phyloP scores from a whole-genome alignment of 2,113 vertebrate genomes.

The Caracal caracal region DNA sequence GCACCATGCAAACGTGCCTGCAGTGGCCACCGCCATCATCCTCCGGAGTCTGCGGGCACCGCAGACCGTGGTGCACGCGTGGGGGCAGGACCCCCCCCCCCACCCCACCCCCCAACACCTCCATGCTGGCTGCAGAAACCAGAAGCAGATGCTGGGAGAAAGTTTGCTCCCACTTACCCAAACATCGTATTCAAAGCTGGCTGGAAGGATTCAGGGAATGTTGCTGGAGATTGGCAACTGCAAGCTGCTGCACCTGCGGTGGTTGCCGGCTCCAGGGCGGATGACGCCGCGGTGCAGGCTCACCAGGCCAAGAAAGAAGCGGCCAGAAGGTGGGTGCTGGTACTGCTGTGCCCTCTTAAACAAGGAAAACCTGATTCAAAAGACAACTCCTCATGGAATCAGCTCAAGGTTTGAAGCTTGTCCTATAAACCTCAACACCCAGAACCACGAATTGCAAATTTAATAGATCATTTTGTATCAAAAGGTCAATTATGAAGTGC shows the following conservation, averaged over 20 bases:
- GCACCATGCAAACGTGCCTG: background rate
- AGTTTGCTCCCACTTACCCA: background rate
- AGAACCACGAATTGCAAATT: background rate
- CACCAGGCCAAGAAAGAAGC: background rate
- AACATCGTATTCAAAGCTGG: background rate
- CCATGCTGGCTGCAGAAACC: background rate
- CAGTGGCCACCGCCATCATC: background rate
- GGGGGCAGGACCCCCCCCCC: background rate
- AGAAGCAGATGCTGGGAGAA: background rate
- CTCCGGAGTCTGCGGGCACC: background rate
- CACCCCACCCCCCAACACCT: no score
- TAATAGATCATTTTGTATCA: background rate
- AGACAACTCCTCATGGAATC: background rate
- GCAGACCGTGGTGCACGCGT: fast-evolving
- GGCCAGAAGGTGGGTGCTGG: no score
- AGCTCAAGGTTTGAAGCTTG: background rate
- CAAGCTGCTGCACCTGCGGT: fast-evolving
- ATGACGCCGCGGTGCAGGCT: background rate
- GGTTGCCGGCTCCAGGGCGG: fast-evolving
- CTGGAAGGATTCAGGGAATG: background rate
- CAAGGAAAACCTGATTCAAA: background rate
- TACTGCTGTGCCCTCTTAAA: background rate
- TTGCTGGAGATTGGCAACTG: background rate
- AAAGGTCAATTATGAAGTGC: background rate
- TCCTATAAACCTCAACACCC: background rate